phyloP scores from a whole-genome alignment of 2,888 invertebrate genomes.

The Monopis laevigella region DNA sequence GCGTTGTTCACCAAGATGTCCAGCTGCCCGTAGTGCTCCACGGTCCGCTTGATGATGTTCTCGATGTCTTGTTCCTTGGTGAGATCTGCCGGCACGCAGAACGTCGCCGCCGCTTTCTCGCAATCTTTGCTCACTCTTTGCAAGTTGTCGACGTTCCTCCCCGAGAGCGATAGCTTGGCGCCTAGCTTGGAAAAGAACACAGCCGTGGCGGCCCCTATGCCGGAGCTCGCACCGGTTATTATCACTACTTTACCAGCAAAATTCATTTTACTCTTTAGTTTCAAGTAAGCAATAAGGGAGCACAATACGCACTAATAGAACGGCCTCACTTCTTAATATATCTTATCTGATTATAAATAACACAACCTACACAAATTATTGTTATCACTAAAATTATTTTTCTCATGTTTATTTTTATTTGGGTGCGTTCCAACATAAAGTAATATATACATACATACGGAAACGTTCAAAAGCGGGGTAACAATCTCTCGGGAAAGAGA shows the following conservation, averaged over 20 bases:
- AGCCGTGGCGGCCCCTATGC: conserved; percentile 86
- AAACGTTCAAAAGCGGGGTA: no score
- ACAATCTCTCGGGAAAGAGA: no score
- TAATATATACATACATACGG: no score
- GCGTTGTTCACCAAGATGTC: conserved; percentile 93
- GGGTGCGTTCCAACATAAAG: no score
- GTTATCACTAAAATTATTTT: no score
- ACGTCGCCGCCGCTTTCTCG: conserved; percentile 48
- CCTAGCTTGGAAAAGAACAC: conserved; percentile 79
- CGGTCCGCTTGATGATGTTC: conserved; percentile 75
- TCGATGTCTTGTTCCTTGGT: conserved; percentile 78
- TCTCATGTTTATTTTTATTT: no score
- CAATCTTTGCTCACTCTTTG: conserved; percentile 49
- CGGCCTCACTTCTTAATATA: conserved; percentile 9
- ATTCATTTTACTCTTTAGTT: conserved; percentile 54
- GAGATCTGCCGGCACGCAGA: conserved; percentile 75
- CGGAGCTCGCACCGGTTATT: conserved; percentile 85
- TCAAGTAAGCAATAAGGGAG: background rate
- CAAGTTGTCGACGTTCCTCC: conserved; percentile 74
- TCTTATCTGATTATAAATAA: conserved; percentile 25
- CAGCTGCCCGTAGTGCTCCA: conserved; percentile 78
- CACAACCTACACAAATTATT: conserved; percentile 1
- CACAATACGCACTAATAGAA: conserved; percentile 2
- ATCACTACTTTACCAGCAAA: conserved; percentile 78
- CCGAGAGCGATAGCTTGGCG: conserved; percentile 76